Base-by-base conservation (phyloP, 37 sponge, comb jelly and placozoan species). In the Corticium candelabrum region DNA sequence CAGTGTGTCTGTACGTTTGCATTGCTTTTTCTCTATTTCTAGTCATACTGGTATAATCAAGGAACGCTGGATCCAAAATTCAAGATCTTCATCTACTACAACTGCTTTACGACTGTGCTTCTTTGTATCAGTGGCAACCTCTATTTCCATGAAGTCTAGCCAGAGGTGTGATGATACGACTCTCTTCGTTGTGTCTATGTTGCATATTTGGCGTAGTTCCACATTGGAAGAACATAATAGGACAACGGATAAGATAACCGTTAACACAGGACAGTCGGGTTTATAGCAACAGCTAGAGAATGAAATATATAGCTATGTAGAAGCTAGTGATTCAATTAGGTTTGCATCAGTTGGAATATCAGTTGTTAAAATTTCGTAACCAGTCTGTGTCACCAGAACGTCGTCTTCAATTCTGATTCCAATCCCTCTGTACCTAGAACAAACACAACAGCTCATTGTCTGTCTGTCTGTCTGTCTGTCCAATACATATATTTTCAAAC, bases 361-460 rank as follows among this genome's bases (percentile, higher is more conserved):
- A 0, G 71, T 43, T 74, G 81, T 91, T 39, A 91, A 41, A 0
- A 91, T 78, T 40, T 89, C 84, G 2, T 69, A 40, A 37, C 82
- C 82, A 1, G 74, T 69, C 3, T 72, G 56, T 35, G 92, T 91
- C 1, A 91, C 36, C 3, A 89, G 74, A 1, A 91, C 87, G 78
- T 91, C 41, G 50, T 91, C 93, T 36, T 91, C 93, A 35, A 91
- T 72, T 43, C 93, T 80, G 3, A 91, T 85, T 4, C 86, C 92
- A 33, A 79, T 85, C 0, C 93, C 93, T 41, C 3, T 7, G 35
- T 85, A 69, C 57, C 93, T 15, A 83, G 38, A 69, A 41, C 3
- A 40, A 68, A 78, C 29, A 29, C 33, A 29, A 40, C 79, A 15
- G 39, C 39, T 2, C 40, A 3, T 40, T 40, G 3, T 74, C 76